Conservation (phyloP, 2,113 vertebrate genomes). For the Alexandromys fortis region DNA sequence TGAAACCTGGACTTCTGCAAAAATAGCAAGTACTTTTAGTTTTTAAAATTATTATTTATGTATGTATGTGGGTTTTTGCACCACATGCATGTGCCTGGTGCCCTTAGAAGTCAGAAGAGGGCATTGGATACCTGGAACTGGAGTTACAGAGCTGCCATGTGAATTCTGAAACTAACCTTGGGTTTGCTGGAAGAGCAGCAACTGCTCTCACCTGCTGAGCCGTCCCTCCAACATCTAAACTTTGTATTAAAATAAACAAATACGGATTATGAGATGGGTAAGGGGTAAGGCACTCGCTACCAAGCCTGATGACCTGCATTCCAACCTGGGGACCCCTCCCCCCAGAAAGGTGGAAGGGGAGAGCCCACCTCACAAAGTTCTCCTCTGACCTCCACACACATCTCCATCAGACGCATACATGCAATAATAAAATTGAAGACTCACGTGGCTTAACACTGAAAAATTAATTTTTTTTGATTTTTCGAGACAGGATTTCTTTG, state of each 20-base stretch:
- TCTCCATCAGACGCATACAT: background rate
- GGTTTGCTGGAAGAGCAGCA: background rate
- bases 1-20: background rate
- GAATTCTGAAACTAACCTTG: background rate
- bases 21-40: background rate
- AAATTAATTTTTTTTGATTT: background rate
- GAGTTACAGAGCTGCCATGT: background rate
- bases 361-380: background rate
- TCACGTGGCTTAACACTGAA: background rate
- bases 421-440: background rate
- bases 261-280: background rate
- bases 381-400: background rate
- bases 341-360: background rate
- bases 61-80: background rate
- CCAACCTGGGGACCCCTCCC: background rate
- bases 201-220: background rate
- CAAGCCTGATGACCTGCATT: background rate
- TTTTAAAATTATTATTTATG: background rate
- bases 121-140: background rate
- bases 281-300: background rate
- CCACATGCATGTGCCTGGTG: background rate
- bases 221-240: background rate
- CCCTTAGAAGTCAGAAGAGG: background rate
- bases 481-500: too few relatives aligned
- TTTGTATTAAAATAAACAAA: background rate